Evolutionary conservation across 1,140 invertebrate species (phyloP).

Genomic region (Globodera rostochiensis): DNA sequence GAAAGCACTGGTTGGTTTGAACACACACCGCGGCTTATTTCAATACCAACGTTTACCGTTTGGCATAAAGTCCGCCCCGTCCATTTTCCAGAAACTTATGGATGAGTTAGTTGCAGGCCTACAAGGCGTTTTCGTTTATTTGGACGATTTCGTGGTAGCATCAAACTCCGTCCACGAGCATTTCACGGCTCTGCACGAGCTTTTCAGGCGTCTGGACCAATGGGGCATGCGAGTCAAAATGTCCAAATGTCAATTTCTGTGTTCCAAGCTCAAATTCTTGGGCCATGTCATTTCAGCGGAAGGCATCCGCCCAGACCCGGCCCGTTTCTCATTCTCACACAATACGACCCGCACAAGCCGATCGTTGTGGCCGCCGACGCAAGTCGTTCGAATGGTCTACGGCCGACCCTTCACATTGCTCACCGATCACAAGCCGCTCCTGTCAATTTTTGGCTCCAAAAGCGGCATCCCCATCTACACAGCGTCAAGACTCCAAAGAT

Average conservation of each 20-base stretch:
- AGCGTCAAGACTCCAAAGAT: too few species aligned
- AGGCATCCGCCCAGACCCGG: too few species aligned
- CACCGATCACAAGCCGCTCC: conserved; percentile 15
- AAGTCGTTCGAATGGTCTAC: conserved; percentile 67
- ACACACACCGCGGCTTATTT: conserved; percentile 18
- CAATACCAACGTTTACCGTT: conserved; percentile 34
- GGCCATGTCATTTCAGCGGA: too few species aligned
- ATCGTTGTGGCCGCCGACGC: conserved; percentile 57
- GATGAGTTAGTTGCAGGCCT: conserved; percentile 33
- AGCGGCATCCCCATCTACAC: not conserved
- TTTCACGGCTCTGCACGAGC: too few species aligned
- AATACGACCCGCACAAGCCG: conserved; percentile 44
- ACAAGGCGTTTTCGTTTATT: conserved; percentile 20
- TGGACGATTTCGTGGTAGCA: conserved; percentile 43
- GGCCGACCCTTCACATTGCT: conserved; percentile 66
- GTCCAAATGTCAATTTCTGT: too few species aligned
- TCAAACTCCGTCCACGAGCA: conserved; percentile 21
- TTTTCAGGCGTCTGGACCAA: too few species aligned
- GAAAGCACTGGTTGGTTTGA: conserved; percentile 37
- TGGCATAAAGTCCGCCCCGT: conserved; percentile 45
- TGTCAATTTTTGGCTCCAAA: conserved; percentile 15
- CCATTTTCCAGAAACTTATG: conserved; percentile 6
- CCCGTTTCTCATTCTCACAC: conserved; percentile 35
- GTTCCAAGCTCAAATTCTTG: too few species aligned
- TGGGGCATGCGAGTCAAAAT: too few species aligned